Conservation (phyloP, 2,113 vertebrate genomes). For the Arizona elegans region DNA sequence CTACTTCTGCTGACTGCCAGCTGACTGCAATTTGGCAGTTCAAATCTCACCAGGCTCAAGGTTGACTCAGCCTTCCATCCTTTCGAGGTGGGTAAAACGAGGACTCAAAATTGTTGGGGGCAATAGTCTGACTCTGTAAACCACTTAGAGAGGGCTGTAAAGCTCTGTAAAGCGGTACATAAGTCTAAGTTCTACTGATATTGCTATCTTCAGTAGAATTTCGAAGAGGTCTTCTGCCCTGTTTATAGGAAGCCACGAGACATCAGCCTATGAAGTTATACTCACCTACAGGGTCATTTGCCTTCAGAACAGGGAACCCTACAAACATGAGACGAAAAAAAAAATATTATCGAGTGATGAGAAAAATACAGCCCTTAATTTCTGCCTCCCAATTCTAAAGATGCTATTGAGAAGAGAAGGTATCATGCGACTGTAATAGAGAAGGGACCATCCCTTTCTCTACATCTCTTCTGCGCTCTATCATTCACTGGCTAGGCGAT, state of each 20-base stretch:
- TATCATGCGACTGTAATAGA: no score
- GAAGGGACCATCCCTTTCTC: no score
- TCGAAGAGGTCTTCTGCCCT: not conserved
- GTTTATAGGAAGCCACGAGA: not conserved
- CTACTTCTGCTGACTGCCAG: no score
- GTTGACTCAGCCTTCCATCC: no score
- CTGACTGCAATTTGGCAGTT: no score
- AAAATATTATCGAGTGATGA: not conserved
- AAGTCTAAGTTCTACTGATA: no score
- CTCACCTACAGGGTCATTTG: conserved; percentile 54
- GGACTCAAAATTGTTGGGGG: no score
- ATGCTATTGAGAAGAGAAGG: not conserved
- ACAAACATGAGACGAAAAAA: not conserved
- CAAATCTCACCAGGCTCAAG: no score
- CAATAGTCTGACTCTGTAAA: no score
- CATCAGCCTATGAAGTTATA: not conserved
- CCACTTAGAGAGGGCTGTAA: no score
- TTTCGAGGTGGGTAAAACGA: no score
- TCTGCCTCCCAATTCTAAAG: not conserved
- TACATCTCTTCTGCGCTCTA: not conserved
- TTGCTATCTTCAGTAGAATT: not conserved
- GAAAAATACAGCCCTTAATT: not conserved
- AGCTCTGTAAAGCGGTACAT: no score
- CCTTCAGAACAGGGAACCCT: conserved; percentile 45
- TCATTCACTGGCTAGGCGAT: not conserved